Percentiles rank a stretch among this genome's conserved stretches.
phyloP scores from a whole-genome alignment of 2,797 vertebrate species.

The Cirrhinus molitorella region DNA sequence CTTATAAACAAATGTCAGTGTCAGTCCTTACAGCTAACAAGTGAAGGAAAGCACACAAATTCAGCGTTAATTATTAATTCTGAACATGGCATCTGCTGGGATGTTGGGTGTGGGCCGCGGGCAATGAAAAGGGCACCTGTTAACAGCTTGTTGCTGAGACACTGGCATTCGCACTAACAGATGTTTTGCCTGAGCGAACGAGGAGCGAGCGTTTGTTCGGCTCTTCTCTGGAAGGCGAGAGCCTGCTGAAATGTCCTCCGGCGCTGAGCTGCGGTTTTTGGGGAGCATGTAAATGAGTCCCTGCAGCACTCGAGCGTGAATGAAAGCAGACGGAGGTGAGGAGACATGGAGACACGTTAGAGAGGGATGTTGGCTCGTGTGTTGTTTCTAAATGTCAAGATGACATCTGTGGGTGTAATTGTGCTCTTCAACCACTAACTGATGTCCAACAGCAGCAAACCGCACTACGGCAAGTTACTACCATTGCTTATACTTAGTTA shows the following conservation, averaged over 20 bases:
- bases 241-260: background rate
- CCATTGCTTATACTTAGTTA: background rate
- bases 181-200: slow-evolving; percentile 34
- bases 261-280: background rate
- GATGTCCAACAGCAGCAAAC: background rate
- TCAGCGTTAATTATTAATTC: slow-evolving; percentile 40
- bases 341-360: background rate
- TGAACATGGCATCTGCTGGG: background rate
- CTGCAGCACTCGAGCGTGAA: slow-evolving; percentile 7
- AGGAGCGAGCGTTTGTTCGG: slow-evolving; percentile 7
- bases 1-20: background rate
- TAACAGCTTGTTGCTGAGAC: slow-evolving; percentile 51
- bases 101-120: slow-evolving; percentile 19
- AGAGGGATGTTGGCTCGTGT: background rate
- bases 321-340: slow-evolving; percentile 19
- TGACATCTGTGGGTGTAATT: background rate
- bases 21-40: background rate
- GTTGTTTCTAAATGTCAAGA: background rate
- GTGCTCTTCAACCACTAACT: background rate
- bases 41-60: background rate
- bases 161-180: slow-evolving; percentile 40
- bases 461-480: background rate
- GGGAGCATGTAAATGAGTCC: slow-evolving; percentile 33
- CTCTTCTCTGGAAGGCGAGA: background rate
- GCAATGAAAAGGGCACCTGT: slow-evolving; percentile 48